Base-by-base conservation (phyloP, 1,140 invertebrate species). In the Drosophila nebulosa region DNA sequence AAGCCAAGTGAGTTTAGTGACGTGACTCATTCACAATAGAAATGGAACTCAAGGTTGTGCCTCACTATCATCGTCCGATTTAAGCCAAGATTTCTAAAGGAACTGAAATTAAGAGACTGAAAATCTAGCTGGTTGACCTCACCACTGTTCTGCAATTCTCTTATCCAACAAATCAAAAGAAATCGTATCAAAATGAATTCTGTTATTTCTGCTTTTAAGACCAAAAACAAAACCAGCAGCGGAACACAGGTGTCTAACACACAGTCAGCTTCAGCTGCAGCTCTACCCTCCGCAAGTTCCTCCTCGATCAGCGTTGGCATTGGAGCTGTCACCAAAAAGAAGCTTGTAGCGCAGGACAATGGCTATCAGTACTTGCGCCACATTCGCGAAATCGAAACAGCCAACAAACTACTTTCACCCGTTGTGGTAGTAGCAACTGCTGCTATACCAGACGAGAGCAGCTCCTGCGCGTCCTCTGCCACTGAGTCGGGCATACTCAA, bases 151-250 rank as follows among this genome's bases (percentile, higher is more conserved):
- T 21, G 14, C 16, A n/a, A n/a, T n/a, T n/a, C n/a, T 21, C 18
- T 46, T 26, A 30, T 30, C 24, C n/a, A n/a, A n/a, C n/a, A n/a
- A n/a, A 9, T 24, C 22, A 52, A n/a, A 26, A 4, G 55, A 55
- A 46, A 62, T 7, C 21, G n/a, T 26, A 65, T 67, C 72, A 88
- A 74, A 35, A 91, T 91, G 91, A 91, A 91, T 71, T 91, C 91
- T 52, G 91, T 91, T 71, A 91, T 91, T 59, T 91, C 91, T 50
- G 90, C 90, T 78, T 91, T 91, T 78, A 91, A 91, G 58, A 67
- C 81, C 24, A 90, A 89, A 65, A 91, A 88, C 68, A 89, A 70
- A 58, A 77, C 58, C 27, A 79, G 69, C 57, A 27, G 61, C 14
- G 55, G 65, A n/a, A 63, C 66, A 52, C n/a, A n/a, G n/a, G n/a